phyloP scores from a whole-genome alignment of 2,113 vertebrate genomes.

The Chaenocephalus aceratus region DNA sequence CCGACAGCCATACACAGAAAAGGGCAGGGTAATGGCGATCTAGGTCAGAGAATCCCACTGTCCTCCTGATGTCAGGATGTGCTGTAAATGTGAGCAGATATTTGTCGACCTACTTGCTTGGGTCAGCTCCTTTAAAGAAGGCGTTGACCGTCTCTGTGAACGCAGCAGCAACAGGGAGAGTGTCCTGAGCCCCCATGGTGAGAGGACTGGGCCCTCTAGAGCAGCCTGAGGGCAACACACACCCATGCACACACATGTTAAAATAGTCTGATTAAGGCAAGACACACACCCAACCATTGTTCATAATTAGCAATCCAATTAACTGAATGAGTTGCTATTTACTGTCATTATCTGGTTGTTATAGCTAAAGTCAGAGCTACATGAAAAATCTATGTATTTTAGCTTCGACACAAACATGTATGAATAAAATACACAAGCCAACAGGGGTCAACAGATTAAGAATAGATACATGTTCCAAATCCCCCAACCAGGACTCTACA shows the following conservation, averaged over 20 bases:
- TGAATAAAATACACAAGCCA: not conserved
- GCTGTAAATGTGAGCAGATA: not conserved
- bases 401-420: not conserved
- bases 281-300: not conserved
- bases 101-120: slow-evolving; percentile 91
- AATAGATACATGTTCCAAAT: not conserved
- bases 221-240: slow-evolving; percentile 87
- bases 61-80: not conserved
- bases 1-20: not conserved
- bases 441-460: not conserved
- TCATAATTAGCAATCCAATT: not conserved
- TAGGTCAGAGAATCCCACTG: not conserved
- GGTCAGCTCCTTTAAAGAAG: slow-evolving; percentile 97
- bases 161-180: slow-evolving; percentile 96
- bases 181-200: slow-evolving; percentile 99
- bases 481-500: slow-evolving; percentile 17
- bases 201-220: slow-evolving; percentile 97
- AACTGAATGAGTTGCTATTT: not conserved
- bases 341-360: not conserved
- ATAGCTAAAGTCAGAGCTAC: not conserved
- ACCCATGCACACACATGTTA: slow-evolving; percentile 25
- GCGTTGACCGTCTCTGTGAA: slow-evolving; percentile 98
- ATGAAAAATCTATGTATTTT: not conserved
- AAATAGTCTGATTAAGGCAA: not conserved
- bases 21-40: not conserved